phyloP scores from a whole-genome alignment of 2,797 vertebrate genomes.

The Danio kyathit region DNA sequence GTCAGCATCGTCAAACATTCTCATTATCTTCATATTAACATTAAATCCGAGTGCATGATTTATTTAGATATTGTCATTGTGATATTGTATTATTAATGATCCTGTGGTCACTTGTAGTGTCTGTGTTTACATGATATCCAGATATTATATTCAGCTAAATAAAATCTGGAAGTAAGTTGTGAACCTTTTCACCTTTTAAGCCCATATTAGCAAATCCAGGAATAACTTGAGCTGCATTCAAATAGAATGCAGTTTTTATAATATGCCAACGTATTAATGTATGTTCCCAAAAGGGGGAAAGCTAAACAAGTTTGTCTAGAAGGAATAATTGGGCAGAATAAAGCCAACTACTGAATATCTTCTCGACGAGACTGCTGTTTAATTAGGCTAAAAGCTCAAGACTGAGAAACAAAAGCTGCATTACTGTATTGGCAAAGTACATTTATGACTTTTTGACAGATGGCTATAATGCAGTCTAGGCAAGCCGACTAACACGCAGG shows the following conservation, averaged over 20 bases:
- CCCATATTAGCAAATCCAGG: not conserved
- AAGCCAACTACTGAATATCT: conserved; percentile 72
- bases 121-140: conserved; percentile 15
- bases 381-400: conserved; percentile 80
- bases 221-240: conserved; percentile 11
- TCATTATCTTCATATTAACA: conserved; percentile 28
- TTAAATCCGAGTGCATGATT: conserved; percentile 8
- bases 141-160: not conserved
- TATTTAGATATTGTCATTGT: conserved; percentile 10
- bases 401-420: conserved; percentile 74
- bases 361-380: conserved; percentile 71
- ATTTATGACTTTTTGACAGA: conserved; percentile 76
- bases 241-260: conserved; percentile 13
- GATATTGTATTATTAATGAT: conserved; percentile 17
- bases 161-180: not conserved
- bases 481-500: conserved; percentile 47
- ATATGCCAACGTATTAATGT: conserved; percentile 10
- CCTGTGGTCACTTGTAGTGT: not conserved
- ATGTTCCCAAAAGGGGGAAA: not conserved
- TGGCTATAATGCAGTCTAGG: conserved; percentile 66
- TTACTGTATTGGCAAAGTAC: conserved; percentile 69
- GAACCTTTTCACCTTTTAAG: not conserved
- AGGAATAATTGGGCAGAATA: conserved; percentile 71
- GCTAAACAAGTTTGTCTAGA: conserved; percentile 59
- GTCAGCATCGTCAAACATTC: conserved; percentile 24